These are phyloP conservation scores for Heliconius cydno DNA, from an alignment of 2,888 invertebrate species.

Conservation along the genomic window DNA sequence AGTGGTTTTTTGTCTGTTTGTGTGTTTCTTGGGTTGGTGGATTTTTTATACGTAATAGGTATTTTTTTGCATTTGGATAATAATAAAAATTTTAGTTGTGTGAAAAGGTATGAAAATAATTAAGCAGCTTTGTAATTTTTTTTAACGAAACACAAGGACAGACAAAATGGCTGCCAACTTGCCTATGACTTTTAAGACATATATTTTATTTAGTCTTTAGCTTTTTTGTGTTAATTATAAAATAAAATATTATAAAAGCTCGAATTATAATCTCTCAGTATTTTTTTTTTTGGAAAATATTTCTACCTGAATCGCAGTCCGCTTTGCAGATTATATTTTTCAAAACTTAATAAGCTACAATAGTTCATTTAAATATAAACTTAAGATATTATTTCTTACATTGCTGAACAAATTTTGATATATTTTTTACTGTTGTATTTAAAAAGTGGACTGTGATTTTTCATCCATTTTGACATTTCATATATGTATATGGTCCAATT, in stretches of 20 bases:
- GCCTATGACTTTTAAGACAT: slow-evolving; percentile 14
- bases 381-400: not conserved
- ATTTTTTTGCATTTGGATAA: not conserved
- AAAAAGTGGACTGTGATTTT: slow-evolving; percentile 10
- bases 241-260: slow-evolving; percentile 32
- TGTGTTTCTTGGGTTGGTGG: not conserved
- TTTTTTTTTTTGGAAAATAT: slow-evolving; percentile 13
- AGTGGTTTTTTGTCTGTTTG: not conserved
- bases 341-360: not conserved
- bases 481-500: not conserved
- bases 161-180: slow-evolving; percentile 15
- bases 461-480: not conserved
- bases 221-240: slow-evolving; percentile 10
- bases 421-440: not conserved
- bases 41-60: not conserved
- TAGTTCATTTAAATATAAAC: not conserved
- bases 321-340: slow-evolving; percentile 3
- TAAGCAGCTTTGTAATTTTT: not conserved
- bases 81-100: not conserved
- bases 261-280: slow-evolving; percentile 36
- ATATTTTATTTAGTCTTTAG: slow-evolving; percentile 7
- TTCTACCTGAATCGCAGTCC: not conserved
- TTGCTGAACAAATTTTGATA: slow-evolving; percentile 17
- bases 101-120: not conserved
- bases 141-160: not conserved